Evolutionary conservation across 2,888 invertebrate species (phyloP), one percentile per base, ranked within the genome.

Genomic region (Lasioglossum vierecki): DNA sequence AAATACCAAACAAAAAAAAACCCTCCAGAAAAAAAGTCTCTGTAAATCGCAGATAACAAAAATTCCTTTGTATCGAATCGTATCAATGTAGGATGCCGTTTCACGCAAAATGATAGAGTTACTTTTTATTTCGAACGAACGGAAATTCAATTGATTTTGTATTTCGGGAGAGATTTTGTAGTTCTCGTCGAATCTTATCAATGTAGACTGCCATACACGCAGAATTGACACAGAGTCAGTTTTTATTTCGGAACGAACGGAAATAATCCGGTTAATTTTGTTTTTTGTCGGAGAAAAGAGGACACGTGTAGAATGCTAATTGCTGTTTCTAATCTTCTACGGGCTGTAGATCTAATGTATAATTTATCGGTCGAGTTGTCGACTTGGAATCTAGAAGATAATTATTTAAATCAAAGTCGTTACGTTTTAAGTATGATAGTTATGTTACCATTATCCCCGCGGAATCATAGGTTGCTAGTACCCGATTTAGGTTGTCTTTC

Each of bases 101-200:
- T 77, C 63, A 81, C 46, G 11, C 57, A 82, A 35, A 81, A 68
- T 73, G 46, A 76, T 44, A 18, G 30, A 41, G 18, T 68, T 83
- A 74, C 11, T 57, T 57, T 74, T 81, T 73, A 57, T 82, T 60
- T 60, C 30, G 76, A 41, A 41, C 15, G 30, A 41, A 18, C 3
- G 39, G 39, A 49, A 41, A 49, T 70, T 30, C 30, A 46, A 60
- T 35, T 70, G 57, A 46, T 60, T 26, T 35, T 66, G 3, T n/a
- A 60, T 70, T 81, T 39, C 22, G 30, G 30, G 30, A 30, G 30
- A 30, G 30, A 30, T 30, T 30, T 30, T 30, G 35, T 35, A 63
- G 8, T 53, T 68, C 73, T 66, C 53, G 49, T 22, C 60, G n/a
- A 73, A 71, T 53, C 49, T 39, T 68, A 73, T 74, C 30, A 81